phyloP scores from a whole-genome alignment of 2,113 vertebrate genomes.

The Anarrhichthys ocellatus region DNA sequence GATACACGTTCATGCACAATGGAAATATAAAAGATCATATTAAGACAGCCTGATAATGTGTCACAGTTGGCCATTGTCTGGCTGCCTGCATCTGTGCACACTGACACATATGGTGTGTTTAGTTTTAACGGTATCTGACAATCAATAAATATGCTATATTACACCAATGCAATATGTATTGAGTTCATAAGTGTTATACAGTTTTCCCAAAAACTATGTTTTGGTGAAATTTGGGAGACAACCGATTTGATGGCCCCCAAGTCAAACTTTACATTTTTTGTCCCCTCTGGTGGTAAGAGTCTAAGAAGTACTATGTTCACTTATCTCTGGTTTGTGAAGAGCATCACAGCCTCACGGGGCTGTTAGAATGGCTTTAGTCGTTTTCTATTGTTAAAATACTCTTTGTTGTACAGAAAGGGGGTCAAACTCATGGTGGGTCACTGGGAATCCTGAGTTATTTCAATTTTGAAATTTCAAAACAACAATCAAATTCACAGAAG shows the following conservation, averaged over 20 bases:
- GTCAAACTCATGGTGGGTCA: slow-evolving; percentile 1
- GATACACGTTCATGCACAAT: not conserved
- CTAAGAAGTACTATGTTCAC: not conserved
- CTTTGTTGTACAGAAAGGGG: not conserved
- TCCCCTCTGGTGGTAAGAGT: not conserved
- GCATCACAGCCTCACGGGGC: not conserved
- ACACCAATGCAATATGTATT: not conserved
- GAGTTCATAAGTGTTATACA: not conserved
- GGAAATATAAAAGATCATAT: not conserved
- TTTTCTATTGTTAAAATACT: not conserved
- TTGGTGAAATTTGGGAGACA: not conserved
- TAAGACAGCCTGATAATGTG: not conserved
- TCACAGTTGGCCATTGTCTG: not conserved
- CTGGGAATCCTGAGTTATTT: not conserved
- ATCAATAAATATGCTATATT: not conserved
- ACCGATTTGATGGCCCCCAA: not conserved
- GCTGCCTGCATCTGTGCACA: not conserved
- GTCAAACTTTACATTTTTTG: not conserved
- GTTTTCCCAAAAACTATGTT: not conserved
- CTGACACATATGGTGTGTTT: not conserved
- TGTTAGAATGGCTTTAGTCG: not conserved
- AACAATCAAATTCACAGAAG: slow-evolving; percentile 1
- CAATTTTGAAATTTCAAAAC: slow-evolving; percentile 17
- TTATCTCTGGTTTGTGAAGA: not conserved
- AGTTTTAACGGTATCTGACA: not conserved